Evolutionary conservation across 2,113 vertebrate genomes (phyloP).

Genomic region (Calidris pugnax): DNA sequence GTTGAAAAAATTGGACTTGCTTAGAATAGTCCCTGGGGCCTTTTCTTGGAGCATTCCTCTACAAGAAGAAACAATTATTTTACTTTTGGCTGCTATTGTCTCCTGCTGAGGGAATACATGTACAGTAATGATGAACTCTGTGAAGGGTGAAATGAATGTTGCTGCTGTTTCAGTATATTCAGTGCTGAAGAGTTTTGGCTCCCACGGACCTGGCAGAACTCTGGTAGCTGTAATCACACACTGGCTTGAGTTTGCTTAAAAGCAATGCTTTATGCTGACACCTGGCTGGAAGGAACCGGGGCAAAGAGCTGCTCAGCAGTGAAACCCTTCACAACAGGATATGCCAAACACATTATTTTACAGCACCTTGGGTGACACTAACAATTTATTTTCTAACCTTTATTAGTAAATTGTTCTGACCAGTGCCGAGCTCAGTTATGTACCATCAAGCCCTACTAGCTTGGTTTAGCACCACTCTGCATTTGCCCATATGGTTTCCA

Average conservation of each 20-base stretch:
- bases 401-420: neutral
- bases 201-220: neutral
- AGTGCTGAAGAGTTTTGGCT: neutral
- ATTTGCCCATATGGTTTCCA: neutral
- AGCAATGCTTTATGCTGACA: neutral
- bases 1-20: conserved; percentile 26
- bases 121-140: neutral
- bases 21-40: neutral
- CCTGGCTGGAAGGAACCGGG: neutral
- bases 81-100: neutral
- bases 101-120: neutral
- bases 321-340: neutral
- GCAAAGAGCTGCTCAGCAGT: neutral
- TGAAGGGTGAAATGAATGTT: conserved; percentile 1
- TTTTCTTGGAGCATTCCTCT: conserved; percentile 12
- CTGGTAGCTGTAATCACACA: neutral
- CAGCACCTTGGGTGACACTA: neutral
- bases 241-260: neutral
- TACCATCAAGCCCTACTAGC: neutral
- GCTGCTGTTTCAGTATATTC: neutral
- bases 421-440: neutral
- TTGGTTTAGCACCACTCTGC: neutral
- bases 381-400: neutral
- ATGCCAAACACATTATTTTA: neutral
- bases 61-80: conserved; percentile 32